A percentile compares a stretch with the other conserved stretches of the same genome.
Evolutionary conservation across 2,888 invertebrate genomes (phyloP).

Genomic region (Drosophila picticornis): DNA sequence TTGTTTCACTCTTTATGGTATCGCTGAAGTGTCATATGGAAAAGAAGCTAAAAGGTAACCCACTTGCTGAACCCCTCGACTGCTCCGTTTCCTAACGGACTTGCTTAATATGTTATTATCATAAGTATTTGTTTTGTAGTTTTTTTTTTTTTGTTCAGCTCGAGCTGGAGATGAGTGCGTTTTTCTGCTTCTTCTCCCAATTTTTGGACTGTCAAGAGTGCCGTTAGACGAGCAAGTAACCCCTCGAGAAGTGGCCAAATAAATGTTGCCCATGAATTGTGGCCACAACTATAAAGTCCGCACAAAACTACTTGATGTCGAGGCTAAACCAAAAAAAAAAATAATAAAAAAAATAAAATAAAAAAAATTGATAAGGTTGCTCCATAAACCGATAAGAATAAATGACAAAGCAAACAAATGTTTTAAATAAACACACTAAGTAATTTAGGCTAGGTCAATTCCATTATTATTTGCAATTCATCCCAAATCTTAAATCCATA

Average conservation of each 20-base stretch:
- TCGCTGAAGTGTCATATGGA: conserved; percentile 53
- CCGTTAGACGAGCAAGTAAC: conserved; percentile 61
- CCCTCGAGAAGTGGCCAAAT: conserved; percentile 35
- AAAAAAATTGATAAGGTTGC: conserved; percentile 14
- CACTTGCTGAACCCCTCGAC: conserved; percentile 56
- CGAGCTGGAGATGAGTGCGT: conserved; percentile 31
- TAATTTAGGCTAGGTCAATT: conserved; percentile 42
- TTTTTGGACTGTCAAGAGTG: conserved; percentile 37
- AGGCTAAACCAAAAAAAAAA: conserved; percentile 4
- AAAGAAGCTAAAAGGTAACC: conserved; percentile 57
- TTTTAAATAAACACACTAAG: conserved; percentile 23
- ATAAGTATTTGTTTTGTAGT: conserved; percentile 74
- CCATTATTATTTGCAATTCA: conserved; percentile 32
- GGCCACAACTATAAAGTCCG: conserved; percentile 31
- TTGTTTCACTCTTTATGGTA: conserved; percentile 45
- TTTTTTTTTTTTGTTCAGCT: conserved; percentile 46
- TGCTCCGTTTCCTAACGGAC: conserved; percentile 69
- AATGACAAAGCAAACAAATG: neutral
- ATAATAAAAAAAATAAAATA: neutral
- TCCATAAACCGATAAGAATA: neutral
- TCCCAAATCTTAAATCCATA: conserved; percentile 20
- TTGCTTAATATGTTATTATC: conserved; percentile 70
- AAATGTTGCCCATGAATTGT: conserved; percentile 23
- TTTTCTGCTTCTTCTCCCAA: conserved; percentile 2
- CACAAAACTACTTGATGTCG: conserved; percentile 28